These are phyloP conservation scores for Schrankia costaestrigalis DNA, from an alignment of 2,888 invertebrate genomes.

Conservation along the genomic window DNA sequence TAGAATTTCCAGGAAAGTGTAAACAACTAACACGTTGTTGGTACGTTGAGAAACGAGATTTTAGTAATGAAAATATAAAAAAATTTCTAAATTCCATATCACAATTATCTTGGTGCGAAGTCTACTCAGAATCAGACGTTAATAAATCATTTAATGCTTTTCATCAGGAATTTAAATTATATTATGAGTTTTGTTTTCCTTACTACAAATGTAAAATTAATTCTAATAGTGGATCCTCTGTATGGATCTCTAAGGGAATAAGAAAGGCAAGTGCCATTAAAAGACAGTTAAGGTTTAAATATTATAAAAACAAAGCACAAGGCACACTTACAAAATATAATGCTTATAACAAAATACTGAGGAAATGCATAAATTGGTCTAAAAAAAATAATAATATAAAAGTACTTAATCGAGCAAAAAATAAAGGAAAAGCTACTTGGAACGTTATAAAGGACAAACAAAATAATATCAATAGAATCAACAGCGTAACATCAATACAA, in stretches of 20 bases:
- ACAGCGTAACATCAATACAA: no score
- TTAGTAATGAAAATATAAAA: not conserved
- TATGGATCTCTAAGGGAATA: slow-evolving; percentile 6
- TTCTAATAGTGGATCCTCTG: not conserved
- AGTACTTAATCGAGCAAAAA: no score
- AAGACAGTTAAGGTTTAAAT: slow-evolving; percentile 1
- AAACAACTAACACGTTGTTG: not conserved
- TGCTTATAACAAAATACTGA: no score
- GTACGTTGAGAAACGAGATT: not conserved
- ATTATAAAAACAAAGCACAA: slow-evolving; percentile 1
- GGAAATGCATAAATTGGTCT: no score
- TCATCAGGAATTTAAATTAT: not conserved
- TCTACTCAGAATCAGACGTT: not conserved
- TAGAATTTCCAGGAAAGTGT: not conserved
- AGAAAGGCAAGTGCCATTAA: no score
- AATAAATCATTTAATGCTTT: slow-evolving; percentile 2
- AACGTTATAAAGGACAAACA: no score
- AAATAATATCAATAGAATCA: no score
- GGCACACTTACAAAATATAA: no score
- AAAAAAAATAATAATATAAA: no score
- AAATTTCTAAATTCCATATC: slow-evolving; percentile 2
- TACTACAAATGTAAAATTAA: slow-evolving; percentile 1
- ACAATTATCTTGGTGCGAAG: not conserved
- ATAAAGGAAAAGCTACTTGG: no score
- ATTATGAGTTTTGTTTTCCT: slow-evolving; percentile 4